Conservation (phyloP, 2,888 invertebrate species). For the Machimus atricapillus region DNA sequence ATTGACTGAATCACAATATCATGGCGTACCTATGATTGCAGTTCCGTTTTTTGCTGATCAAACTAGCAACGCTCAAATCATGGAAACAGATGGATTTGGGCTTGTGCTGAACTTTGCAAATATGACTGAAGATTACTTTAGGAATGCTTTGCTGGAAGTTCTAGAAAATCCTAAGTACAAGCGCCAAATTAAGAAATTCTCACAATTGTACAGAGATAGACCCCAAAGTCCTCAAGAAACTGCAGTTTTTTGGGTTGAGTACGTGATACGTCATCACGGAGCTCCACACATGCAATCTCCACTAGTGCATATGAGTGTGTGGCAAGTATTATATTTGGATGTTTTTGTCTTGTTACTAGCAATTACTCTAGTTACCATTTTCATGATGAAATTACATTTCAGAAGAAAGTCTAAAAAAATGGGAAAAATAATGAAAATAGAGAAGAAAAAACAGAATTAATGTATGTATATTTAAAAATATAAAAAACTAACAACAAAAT, state of each 20-base stretch:
- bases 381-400: background rate
- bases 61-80: conserved; percentile 48
- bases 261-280: conserved; percentile 65
- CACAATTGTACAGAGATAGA: conserved; percentile 64
- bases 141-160: conserved; percentile 50
- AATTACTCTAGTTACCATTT: background rate
- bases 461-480: no score
- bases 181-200: conserved; percentile 58
- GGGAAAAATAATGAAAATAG: background rate
- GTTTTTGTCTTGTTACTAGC: conserved; percentile 53
- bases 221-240: conserved; percentile 65
- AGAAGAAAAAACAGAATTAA: background rate
- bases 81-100: conserved; percentile 51
- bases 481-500: no score
- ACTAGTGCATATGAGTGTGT: conserved; percentile 60
- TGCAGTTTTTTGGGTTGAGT: conserved; percentile 67
- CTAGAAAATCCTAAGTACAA: conserved; percentile 50
- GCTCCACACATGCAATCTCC: conserved; percentile 65
- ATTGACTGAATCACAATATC: conserved; percentile 68
- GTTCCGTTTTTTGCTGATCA: conserved; percentile 56
- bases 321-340: conserved; percentile 63
- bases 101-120: conserved; percentile 45
- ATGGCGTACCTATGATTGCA: conserved; percentile 66
- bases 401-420: background rate
- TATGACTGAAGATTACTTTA: conserved; percentile 48